Evolutionary conservation across 2,113 vertebrate species (phyloP).

Genomic region (Pomatostomus ruficeps): DNA sequence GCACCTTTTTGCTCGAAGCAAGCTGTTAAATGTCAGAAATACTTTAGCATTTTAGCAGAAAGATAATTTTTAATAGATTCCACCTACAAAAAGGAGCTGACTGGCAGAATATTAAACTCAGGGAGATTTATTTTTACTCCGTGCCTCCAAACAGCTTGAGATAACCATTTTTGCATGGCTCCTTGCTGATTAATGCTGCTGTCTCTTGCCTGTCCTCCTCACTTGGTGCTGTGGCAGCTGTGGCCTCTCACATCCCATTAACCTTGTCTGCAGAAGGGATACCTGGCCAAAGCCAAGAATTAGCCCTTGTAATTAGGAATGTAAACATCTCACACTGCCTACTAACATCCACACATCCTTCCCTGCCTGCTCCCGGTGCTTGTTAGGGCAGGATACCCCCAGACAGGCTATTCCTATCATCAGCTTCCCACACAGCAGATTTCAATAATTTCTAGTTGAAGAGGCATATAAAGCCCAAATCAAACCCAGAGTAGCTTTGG

Average conservation of each 20-base stretch:
- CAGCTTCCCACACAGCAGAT: background rate
- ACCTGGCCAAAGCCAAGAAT: constrained; percentile 57
- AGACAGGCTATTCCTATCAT: background rate
- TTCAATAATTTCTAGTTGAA: background rate
- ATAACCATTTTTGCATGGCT: constrained; percentile 19
- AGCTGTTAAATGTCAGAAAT: constrained; percentile 62
- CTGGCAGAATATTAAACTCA: constrained; percentile 38
- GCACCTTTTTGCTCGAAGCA: constrained; percentile 39
- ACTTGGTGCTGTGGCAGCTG: constrained; percentile 60
- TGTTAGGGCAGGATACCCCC: background rate
- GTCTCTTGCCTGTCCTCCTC: constrained; percentile 22
- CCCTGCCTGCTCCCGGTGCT: background rate
- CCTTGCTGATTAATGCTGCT: constrained; percentile 40
- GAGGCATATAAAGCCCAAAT: background rate
- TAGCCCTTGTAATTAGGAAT: constrained; percentile 57
- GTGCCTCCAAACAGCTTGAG: constrained; percentile 17
- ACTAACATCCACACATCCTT: background rate
- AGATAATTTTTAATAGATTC: constrained; percentile 62
- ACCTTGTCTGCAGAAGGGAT: constrained; percentile 69
- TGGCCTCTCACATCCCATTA: constrained; percentile 65
- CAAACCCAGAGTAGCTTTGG: background rate
- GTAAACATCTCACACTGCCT: constrained; percentile 31
- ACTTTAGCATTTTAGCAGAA: constrained; percentile 46
- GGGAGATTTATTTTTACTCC: constrained; percentile 57
- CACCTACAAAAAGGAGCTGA: constrained; percentile 54